Percentiles rank a stretch among this genome's conserved stretches.
phyloP scores from a whole-genome alignment of 1,140 invertebrate genomes.

The Pantala flavescens region DNA sequence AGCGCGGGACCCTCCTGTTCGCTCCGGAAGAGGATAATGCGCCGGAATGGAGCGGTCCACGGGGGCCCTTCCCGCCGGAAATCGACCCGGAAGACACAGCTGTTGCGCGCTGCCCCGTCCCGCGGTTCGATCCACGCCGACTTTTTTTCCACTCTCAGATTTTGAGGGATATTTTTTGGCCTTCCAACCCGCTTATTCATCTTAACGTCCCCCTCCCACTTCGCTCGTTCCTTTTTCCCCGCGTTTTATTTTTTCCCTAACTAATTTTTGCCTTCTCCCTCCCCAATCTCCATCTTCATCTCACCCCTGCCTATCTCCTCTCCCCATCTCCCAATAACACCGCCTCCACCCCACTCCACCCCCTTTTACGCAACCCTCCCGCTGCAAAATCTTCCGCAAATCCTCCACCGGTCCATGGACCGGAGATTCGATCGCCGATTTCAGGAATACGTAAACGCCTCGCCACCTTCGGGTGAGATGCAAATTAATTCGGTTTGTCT shows the following conservation, averaged over 20 bases:
- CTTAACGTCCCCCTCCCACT: neutral
- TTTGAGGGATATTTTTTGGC: conserved; percentile 9
- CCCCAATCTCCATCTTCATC: neutral
- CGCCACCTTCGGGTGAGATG: too few relatives aligned
- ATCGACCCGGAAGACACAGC: neutral
- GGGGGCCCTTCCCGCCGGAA: neutral
- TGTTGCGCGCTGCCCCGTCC: neutral
- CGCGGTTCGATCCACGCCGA: neutral
- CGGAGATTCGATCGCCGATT: too few relatives aligned
- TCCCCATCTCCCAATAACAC: neutral
- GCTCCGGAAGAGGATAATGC: neutral
- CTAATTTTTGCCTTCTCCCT: neutral
- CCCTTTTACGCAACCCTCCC: neutral
- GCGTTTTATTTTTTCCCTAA: conserved; percentile 7
- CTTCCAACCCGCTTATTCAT: conserved; percentile 8
- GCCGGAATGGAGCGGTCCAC: neutral
- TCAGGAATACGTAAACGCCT: too few relatives aligned
- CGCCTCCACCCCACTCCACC: neutral
- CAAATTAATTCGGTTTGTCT: too few relatives aligned
- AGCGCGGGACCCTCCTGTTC: neutral
- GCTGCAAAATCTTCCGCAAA: too few relatives aligned
- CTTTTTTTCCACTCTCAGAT: neutral
- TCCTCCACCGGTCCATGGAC: neutral
- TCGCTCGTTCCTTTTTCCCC: neutral
- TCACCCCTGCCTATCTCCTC: neutral